A percentile compares a stretch with the other conserved stretches of the same genome.
Conservation (phyloP, 2,888 invertebrate species). For the Altica lythri region DNA sequence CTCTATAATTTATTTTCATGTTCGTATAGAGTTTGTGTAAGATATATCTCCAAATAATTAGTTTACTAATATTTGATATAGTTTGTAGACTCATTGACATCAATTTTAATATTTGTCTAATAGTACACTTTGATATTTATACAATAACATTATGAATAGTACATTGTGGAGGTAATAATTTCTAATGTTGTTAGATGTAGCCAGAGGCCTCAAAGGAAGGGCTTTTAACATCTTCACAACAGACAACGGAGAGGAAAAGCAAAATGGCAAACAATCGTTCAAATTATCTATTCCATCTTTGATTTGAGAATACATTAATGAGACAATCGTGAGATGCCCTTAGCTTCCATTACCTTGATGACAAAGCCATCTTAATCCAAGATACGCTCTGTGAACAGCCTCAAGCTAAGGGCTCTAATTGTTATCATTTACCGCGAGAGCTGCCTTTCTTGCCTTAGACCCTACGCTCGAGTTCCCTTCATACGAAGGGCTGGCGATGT, state of each 20-base stretch:
- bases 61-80: too few relatives aligned
- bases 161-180: slow-evolving; percentile 10
- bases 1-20: too few relatives aligned
- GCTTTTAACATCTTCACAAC: slow-evolving; percentile 20
- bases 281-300: slow-evolving; percentile 57
- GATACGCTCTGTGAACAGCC: slow-evolving; percentile 48
- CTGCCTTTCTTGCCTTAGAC: slow-evolving; percentile 33
- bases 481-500: slow-evolving; percentile 36
- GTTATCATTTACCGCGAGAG: slow-evolving; percentile 53
- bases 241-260: slow-evolving; percentile 23
- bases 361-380: slow-evolving; percentile 56
- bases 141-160: too few relatives aligned
- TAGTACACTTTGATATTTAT: too few relatives aligned
- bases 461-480: slow-evolving; percentile 19
- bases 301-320: slow-evolving; percentile 57
- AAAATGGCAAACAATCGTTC: slow-evolving; percentile 49
- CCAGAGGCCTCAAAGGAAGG: slow-evolving; percentile 8
- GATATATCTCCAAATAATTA: too few relatives aligned
- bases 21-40: too few relatives aligned
- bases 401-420: slow-evolving; percentile 51
- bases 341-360: slow-evolving; percentile 57
- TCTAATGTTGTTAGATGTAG: slow-evolving; percentile 21
- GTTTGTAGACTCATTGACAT: too few relatives aligned
- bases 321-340: slow-evolving; percentile 54
- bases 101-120: too few relatives aligned